Percentiles rank a stretch among this genome's conserved stretches.
phyloP scores from a whole-genome alignment of 2,888 invertebrate genomes.

The Drosophila conformis region DNA sequence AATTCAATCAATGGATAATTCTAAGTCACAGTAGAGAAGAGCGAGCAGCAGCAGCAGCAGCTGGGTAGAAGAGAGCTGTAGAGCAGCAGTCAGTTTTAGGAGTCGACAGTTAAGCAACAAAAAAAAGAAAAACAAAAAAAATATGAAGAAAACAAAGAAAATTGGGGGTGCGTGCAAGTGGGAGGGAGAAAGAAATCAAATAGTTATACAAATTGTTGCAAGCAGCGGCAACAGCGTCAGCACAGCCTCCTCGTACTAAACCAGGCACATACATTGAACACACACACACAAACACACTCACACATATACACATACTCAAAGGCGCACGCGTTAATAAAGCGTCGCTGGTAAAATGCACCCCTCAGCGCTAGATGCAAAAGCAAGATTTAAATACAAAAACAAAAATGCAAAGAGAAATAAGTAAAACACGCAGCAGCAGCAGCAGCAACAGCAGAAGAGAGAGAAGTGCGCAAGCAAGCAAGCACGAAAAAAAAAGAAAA shows the following conservation, averaged over 20 bases:
- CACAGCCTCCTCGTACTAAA: constrained; percentile 5
- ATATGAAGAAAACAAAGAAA: constrained; percentile 8
- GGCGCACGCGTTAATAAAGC: constrained; percentile 16
- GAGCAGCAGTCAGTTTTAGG: constrained; percentile 47
- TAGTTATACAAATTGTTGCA: constrained; percentile 29
- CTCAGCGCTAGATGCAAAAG: constrained; percentile 20
- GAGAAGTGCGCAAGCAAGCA: constrained; percentile 3
- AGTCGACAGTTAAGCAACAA: constrained; percentile 56
- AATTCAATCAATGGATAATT: constrained; percentile 84
- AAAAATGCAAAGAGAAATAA: neutral
- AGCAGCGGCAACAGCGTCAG: constrained; percentile 25
- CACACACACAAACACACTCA: neutral
- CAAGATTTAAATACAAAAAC: constrained; percentile 5
- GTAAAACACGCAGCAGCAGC: constrained; percentile 8
- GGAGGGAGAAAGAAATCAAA: constrained; percentile 59
- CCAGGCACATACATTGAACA: constrained; percentile 9
- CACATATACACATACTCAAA: constrained; percentile 10
- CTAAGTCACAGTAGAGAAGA: constrained; percentile 67
- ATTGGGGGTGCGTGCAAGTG: constrained; percentile 35
- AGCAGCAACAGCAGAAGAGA: neutral
- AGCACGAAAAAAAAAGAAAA: neutral
- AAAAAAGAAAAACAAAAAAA: constrained; percentile 9
- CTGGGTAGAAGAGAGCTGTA: constrained; percentile 1
- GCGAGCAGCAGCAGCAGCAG: constrained; percentile 1
- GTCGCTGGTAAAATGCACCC: constrained; percentile 30